Percentiles rank a stretch among this genome's conserved stretches.
These are phyloP conservation scores for Mus musculus DNA, from an alignment of 2,113 vertebrate genomes.

Conservation along the genomic window DNA sequence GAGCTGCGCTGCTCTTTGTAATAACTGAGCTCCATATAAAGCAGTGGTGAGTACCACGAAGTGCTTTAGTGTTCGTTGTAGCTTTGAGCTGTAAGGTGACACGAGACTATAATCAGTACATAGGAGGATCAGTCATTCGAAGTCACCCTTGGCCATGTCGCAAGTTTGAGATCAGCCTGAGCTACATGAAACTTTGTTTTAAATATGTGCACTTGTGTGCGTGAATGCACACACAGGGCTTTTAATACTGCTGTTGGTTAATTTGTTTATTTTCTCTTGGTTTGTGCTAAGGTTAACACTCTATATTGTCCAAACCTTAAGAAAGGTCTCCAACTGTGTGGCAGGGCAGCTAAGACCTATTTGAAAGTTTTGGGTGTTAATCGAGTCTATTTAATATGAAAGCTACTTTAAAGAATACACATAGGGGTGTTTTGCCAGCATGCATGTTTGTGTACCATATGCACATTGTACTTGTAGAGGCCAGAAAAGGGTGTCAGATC, in stretches of 20 bases:
- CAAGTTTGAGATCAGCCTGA: neutral
- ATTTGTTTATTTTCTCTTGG: constrained; percentile 1
- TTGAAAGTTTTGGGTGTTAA: neutral
- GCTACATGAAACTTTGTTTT: neutral
- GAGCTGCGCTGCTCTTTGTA: rapidly evolving
- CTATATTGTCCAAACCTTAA: neutral
- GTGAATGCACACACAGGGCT: neutral
- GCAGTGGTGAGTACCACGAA: neutral
- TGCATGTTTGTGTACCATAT: no score
- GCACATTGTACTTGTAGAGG: neutral
- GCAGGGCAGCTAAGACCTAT: neutral
- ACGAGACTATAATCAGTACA: neutral
- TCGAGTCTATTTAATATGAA: neutral
- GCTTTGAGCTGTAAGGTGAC: neutral
- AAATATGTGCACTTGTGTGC: neutral
- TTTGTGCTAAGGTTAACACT: neutral
- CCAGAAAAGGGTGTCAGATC: neutral
- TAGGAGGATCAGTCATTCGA: neutral
- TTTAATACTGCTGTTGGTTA: neutral
- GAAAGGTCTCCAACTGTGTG: neutral
- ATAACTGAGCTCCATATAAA: neutral
- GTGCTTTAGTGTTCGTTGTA: neutral
- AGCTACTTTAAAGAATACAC: neutral
- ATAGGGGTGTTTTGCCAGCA: neutral
- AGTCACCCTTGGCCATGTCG: neutral